A percentile compares a stretch with the other conserved stretches of the same genome.
phyloP scores from a whole-genome alignment of 2,888 invertebrate genomes.

The Clepsis dumicolana region DNA sequence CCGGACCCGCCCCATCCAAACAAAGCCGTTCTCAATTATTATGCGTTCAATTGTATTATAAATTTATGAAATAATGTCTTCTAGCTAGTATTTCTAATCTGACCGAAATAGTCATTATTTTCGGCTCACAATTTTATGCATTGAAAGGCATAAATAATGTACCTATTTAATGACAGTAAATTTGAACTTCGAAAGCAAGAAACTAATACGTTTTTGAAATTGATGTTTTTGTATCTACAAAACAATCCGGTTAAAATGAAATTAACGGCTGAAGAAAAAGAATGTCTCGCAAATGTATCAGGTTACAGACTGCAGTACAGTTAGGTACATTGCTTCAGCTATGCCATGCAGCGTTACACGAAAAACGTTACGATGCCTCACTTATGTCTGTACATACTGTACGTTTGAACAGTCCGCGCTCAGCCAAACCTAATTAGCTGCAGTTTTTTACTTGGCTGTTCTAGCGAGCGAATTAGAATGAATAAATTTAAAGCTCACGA shows the following conservation, averaged over 20 bases:
- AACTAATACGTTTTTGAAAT: not conserved
- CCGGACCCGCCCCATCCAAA: conserved; percentile 36
- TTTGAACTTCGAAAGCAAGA: not conserved
- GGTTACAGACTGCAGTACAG: conserved; percentile 34
- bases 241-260: not conserved
- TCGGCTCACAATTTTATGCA: not conserved
- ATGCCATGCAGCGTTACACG: conserved; percentile 52
- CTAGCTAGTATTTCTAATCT: not conserved
- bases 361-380: conserved; percentile 52
- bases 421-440: conserved; percentile 66
- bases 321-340: conserved; percentile 44
- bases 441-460: conserved; percentile 60
- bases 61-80: not conserved
- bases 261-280: not conserved
- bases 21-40: not conserved
- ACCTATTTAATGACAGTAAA: not conserved
- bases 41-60: not conserved
- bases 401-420: conserved; percentile 52
- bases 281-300: conserved; percentile 12
- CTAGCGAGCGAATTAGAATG: conserved; percentile 57
- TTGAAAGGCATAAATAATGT: not conserved
- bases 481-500: conserved; percentile 65
- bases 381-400: conserved; percentile 47
- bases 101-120: not conserved
- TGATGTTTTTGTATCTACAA: not conserved